Percentiles rank a stretch among this genome's conserved stretches.
Conservation (phyloP, 2,888 invertebrate genomes). For the Dendrolimus houi region DNA sequence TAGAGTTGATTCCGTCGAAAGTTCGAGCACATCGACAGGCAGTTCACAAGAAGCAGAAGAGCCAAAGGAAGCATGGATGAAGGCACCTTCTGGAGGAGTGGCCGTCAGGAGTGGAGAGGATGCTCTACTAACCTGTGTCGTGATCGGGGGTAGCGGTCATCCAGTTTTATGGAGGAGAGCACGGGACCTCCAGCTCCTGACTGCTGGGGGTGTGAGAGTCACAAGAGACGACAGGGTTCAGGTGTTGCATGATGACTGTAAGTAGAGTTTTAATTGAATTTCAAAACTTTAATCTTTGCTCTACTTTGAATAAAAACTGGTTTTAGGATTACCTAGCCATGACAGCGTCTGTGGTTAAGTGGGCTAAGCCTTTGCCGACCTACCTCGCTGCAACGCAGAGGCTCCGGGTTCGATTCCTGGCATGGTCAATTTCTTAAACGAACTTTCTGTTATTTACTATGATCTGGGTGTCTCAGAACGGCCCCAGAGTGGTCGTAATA, state of each 20-base stretch:
- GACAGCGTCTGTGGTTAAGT: no score
- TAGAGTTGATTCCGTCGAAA: conserved; percentile 38
- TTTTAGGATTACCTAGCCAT: no score
- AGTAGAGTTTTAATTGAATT: conserved; percentile 28
- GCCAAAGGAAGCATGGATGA: conserved; percentile 55
- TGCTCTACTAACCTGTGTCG: conserved; percentile 88
- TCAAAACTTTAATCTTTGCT: no score
- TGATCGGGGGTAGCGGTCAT: conserved; percentile 80
- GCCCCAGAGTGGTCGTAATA: no score
- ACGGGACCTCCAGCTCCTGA: conserved; percentile 81
- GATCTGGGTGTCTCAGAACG: no score
- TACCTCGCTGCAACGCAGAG: no score
- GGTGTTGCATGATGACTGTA: conserved; percentile 87
- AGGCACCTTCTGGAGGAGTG: conserved; percentile 51
- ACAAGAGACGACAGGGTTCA: conserved; percentile 84
- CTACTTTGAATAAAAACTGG: no score
- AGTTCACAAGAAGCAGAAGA: conserved; percentile 50
- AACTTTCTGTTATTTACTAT: no score
- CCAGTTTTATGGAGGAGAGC: conserved; percentile 88
- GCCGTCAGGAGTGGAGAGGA: conserved; percentile 79
- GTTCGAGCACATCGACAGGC: conserved; percentile 39
- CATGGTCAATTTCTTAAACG: no score
- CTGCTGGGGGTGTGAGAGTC: conserved; percentile 85
- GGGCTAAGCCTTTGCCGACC: no score
- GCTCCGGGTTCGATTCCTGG: no score